Evolutionary conservation across 2,113 vertebrate species (phyloP).

Genomic region (Ardeotis arabs): DNA sequence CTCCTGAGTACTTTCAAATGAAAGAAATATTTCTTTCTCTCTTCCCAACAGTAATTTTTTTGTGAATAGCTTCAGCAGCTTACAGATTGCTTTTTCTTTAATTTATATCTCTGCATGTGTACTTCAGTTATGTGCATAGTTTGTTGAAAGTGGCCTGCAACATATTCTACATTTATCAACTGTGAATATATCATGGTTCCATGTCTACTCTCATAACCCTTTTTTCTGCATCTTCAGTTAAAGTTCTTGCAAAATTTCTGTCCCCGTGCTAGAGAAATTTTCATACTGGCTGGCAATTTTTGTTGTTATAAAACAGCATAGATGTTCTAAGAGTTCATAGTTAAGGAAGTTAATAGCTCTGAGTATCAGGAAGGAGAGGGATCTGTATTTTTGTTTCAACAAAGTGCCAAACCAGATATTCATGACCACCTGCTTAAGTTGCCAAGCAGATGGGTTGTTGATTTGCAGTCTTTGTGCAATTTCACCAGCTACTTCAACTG

Average conservation of each 20-base stretch:
- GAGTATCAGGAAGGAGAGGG: background rate
- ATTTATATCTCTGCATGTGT: background rate
- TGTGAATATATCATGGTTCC: background rate
- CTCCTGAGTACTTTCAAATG: background rate
- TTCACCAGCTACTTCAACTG: background rate
- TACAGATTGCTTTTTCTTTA: background rate
- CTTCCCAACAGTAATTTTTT: background rate
- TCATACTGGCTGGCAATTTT: background rate
- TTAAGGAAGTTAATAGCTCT: background rate
- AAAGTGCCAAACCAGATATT: background rate
- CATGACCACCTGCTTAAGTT: background rate
- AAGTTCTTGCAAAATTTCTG: background rate
- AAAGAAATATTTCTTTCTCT: background rate
- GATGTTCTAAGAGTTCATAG: background rate
- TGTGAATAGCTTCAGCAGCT: background rate
- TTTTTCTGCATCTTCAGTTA: background rate
- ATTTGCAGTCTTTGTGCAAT: background rate
- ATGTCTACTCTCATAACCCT: background rate
- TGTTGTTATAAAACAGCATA: background rate
- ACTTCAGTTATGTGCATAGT: background rate
- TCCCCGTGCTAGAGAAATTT: background rate
- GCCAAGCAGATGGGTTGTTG: background rate
- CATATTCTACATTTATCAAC: background rate
- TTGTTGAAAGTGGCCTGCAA: background rate
- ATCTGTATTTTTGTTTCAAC: background rate